Conservation (phyloP, 2,888 invertebrate species). For the Drosophila falleni region DNA sequence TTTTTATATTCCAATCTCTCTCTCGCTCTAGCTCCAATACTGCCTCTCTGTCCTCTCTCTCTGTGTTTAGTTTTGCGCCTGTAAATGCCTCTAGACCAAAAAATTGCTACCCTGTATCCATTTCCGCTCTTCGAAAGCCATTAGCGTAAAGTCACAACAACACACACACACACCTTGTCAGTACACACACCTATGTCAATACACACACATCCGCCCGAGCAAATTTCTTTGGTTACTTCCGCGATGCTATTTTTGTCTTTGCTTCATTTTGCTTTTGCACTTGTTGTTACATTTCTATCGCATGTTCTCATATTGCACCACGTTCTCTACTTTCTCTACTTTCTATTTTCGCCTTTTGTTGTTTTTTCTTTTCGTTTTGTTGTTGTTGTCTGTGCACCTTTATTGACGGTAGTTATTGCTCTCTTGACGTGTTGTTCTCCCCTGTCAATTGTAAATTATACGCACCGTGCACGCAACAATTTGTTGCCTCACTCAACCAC, state of each 20-base stretch:
- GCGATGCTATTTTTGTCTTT: constrained; percentile 66
- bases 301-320: constrained; percentile 53
- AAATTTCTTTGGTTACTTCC: constrained; percentile 44
- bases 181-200: constrained; percentile 5
- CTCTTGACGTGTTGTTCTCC: constrained; percentile 17
- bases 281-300: constrained; percentile 38
- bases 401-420: constrained; percentile 37
- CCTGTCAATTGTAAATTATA: constrained; percentile 54
- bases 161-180: constrained; percentile 17
- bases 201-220: constrained; percentile 26
- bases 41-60: constrained; percentile 6
- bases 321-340: constrained; percentile 8
- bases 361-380: not conserved
- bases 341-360: not conserved
- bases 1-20: constrained; percentile 1
- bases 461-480: constrained; percentile 56
- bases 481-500: constrained; percentile 19
- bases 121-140: constrained; percentile 40
- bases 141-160: constrained; percentile 31
- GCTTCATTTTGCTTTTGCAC: constrained; percentile 62
- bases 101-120: constrained; percentile 16
- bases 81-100: constrained; percentile 43
- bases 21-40: constrained; percentile 8
- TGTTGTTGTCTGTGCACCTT: constrained; percentile 27
- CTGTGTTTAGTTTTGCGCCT: constrained; percentile 33